phyloP scores from a whole-genome alignment of 2,888 invertebrate species.

The Ischnus inquisitorius region DNA sequence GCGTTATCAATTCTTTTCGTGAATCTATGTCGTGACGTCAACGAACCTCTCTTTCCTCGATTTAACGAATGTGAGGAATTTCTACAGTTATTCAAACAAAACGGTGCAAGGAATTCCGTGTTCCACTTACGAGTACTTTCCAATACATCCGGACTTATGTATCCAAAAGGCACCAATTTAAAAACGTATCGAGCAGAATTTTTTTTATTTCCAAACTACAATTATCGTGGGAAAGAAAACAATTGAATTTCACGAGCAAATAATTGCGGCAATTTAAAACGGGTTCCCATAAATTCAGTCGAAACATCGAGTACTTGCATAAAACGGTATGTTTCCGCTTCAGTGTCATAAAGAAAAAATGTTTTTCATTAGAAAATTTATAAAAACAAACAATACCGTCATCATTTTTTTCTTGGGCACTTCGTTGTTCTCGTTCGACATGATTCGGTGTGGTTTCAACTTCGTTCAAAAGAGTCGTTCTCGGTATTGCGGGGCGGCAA shows the following conservation, averaged over 20 bases:
- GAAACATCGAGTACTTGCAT: neutral
- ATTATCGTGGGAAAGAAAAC: neutral
- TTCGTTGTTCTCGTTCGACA: conserved; percentile 69
- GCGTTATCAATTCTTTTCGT: too few species aligned
- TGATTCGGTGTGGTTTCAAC: neutral
- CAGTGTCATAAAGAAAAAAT: neutral
- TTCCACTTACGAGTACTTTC: neutral
- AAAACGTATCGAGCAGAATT: too few species aligned
- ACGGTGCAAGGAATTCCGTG: neutral
- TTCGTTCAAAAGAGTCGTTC: neutral
- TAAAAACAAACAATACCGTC: conserved; percentile 74
- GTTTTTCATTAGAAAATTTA: neutral
- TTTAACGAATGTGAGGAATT: too few species aligned
- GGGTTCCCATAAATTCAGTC: neutral
- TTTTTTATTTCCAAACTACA: too few species aligned
- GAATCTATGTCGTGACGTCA: too few species aligned
- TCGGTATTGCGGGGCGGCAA: neutral
- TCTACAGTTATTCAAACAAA: neutral
- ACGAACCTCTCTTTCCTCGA: too few species aligned
- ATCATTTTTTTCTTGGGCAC: conserved; percentile 78
- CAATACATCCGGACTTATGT: neutral
- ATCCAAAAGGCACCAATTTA: too few species aligned
- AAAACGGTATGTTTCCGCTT: neutral
- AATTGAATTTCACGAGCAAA: neutral
- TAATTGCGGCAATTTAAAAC: neutral